These are phyloP conservation scores for Aphodius sticticus DNA, from an alignment of 2,888 invertebrate genomes.

Conservation along the genomic window DNA sequence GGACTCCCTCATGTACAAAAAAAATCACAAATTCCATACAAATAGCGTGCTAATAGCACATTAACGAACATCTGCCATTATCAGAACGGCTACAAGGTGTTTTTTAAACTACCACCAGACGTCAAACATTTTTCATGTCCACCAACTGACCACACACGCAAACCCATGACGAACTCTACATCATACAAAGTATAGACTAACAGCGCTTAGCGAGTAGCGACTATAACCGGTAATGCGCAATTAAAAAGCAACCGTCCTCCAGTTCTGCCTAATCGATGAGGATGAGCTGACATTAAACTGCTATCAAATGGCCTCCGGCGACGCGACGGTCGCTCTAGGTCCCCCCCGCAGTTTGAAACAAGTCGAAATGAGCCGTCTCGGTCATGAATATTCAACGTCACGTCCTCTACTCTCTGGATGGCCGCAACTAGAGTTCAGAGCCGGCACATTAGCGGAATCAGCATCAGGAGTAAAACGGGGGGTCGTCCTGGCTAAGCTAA, in stretches of 20 bases:
- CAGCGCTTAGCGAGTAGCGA: neutral
- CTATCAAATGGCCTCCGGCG: conserved; percentile 32
- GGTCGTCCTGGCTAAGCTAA: neutral
- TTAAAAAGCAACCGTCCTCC: conserved; percentile 38
- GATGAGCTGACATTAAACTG: conserved; percentile 44
- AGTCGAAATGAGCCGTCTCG: conserved; percentile 38
- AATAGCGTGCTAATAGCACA: neutral
- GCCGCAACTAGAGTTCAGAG: neutral
- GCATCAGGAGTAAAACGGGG: conserved; percentile 18
- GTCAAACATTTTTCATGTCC: no score
- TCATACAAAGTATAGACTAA: neutral
- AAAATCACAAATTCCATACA: no score
- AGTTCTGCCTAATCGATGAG: conserved; percentile 47
- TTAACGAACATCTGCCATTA: neutral
- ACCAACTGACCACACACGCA: neutral
- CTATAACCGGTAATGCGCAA: conserved; percentile 27
- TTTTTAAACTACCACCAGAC: neutral
- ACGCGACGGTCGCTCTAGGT: neutral
- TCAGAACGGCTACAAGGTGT: neutral
- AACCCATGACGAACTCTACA: neutral
- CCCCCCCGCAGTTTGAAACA: conserved; percentile 31
- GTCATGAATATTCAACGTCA: conserved; percentile 40
- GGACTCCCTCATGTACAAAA: no score
- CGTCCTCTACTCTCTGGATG: conserved; percentile 33
- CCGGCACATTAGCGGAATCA: conserved; percentile 36